phyloP scores from a whole-genome alignment of 2,113 vertebrate genomes.

The Scalopus aquaticus region DNA sequence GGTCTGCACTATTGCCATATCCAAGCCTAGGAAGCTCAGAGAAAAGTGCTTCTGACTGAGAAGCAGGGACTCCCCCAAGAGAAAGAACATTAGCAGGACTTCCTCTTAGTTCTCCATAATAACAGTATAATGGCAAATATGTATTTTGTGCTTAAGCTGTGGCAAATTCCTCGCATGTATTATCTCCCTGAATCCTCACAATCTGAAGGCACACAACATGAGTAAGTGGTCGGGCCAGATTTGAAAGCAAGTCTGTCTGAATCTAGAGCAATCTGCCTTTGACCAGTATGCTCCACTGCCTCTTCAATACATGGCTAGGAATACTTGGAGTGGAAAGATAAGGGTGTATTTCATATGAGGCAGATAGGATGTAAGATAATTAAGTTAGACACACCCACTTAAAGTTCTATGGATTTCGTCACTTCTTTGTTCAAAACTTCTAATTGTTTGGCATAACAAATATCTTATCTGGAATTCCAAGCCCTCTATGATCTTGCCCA shows the following conservation, averaged over 20 bases:
- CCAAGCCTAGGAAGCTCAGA: not conserved
- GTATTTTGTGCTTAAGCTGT: not conserved
- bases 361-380: not conserved
- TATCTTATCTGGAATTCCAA: constrained; percentile 41
- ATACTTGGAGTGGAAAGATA: not conserved
- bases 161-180: not conserved
- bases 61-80: not conserved
- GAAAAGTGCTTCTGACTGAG: constrained; percentile 19
- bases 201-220: not conserved
- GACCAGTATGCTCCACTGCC: not conserved
- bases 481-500: not conserved
- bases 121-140: not conserved
- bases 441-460: not conserved
- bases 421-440: constrained; percentile 15
- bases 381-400: not conserved
- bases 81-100: not conserved
- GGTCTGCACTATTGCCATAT: not conserved
- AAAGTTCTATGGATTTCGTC: not conserved
- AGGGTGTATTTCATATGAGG: not conserved
- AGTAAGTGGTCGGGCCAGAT: not conserved
- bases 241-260: not conserved
- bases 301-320: not conserved
- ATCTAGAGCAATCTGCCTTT: not conserved
- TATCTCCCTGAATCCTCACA: not conserved
- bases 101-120: constrained; percentile 1